These are phyloP conservation scores for Cyprinella venusta DNA, from an alignment of 2,797 vertebrate genomes.

Conservation along the genomic window DNA sequence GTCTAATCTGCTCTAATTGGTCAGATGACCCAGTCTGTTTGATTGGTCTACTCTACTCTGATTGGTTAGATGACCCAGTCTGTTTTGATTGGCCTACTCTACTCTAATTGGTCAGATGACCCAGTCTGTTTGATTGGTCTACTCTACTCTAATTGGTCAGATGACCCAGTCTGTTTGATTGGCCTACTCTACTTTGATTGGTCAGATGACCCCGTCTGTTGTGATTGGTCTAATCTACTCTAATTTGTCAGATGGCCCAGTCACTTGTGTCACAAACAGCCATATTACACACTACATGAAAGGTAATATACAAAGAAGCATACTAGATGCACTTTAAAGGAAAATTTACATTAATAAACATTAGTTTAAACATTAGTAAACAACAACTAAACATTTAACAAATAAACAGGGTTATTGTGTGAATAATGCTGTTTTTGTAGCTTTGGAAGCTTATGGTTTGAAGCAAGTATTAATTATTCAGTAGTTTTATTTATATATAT, in stretches of 20 bases:
- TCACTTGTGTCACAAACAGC: neutral
- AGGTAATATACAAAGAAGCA: neutral
- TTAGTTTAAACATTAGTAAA: neutral
- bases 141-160: neutral
- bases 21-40: no score
- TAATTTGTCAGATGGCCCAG: no score
- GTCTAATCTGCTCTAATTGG: no score
- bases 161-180: neutral
- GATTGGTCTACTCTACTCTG: no score
- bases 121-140: no score
- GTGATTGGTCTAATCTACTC: no score
- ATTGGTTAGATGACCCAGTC: no score
- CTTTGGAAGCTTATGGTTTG: constrained; percentile 7
- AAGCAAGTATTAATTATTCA: constrained; percentile 34
- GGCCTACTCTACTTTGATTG: no score
- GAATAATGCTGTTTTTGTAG: constrained; percentile 10
- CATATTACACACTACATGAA: neutral
- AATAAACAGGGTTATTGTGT: neutral
- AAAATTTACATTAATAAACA: neutral
- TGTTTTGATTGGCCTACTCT: no score
- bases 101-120: no score
- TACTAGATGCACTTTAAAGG: neutral
- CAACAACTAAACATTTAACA: neutral
- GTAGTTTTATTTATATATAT: neutral
- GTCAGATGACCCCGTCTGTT: no score